phyloP scores from a whole-genome alignment of 23 tunicate species.

The Ascidia mentula region DNA sequence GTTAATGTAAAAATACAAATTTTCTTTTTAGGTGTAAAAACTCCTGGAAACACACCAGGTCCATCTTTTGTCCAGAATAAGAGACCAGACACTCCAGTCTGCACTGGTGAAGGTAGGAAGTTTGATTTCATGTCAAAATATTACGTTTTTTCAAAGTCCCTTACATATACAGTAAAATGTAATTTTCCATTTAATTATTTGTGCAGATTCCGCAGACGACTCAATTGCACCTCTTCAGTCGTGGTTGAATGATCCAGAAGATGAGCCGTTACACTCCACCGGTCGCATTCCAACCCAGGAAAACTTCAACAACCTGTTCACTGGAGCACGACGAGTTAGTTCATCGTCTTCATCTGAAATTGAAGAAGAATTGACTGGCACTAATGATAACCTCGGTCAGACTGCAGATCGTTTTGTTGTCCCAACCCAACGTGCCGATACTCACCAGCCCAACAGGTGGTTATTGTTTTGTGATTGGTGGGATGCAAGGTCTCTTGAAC shows the following conservation, averaged over 20 bases:
- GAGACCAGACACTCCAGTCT: neutral
- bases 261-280: conserved; percentile 12
- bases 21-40: conserved; percentile 2
- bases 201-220: neutral
- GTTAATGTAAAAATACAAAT: neutral
- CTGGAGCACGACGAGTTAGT: neutral
- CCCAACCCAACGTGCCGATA: conserved; percentile 33
- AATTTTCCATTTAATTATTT: neutral
- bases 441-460: conserved; percentile 52
- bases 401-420: conserved; percentile 21
- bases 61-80: neutral
- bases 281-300: neutral
- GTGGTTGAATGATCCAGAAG: neutral
- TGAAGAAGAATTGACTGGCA: neutral
- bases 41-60: neutral
- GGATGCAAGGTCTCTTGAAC: no score
- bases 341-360: neutral
- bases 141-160: neutral
- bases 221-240: neutral
- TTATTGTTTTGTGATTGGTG: neutral
- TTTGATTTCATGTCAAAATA: no score
- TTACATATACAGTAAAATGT: no score
- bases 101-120: neutral
- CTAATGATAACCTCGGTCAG: conserved; percentile 11
- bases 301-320: neutral